These are phyloP conservation scores for Drosophila kokeensis DNA, from an alignment of 2,888 invertebrate species.

Conservation along the genomic window DNA sequence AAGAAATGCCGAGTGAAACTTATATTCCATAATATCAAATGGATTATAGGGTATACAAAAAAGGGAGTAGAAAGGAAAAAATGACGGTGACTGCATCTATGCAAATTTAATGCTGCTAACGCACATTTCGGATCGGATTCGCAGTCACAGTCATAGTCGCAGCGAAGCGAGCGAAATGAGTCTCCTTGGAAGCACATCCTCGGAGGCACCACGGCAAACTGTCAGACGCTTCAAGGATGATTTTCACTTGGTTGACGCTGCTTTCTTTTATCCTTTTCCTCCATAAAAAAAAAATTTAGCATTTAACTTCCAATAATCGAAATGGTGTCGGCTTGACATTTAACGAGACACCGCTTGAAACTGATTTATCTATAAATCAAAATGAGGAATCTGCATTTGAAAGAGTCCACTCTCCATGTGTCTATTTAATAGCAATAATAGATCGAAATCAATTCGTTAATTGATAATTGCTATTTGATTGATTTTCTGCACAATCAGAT, in stretches of 20 bases:
- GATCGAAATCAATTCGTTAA: not conserved
- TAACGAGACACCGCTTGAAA: constrained; percentile 2
- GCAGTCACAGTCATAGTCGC: constrained; percentile 14
- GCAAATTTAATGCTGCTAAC: constrained; percentile 70
- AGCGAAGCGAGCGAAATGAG: constrained; percentile 5
- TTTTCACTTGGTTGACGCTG: constrained; percentile 35
- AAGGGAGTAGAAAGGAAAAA: not conserved
- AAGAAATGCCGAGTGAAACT: too few relatives aligned
- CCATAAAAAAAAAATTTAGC: constrained; percentile 28
- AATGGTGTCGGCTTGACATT: constrained; percentile 17
- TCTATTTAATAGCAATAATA: not conserved
- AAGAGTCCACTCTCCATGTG: not conserved
- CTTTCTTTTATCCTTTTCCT: constrained; percentile 11
- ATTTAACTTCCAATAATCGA: constrained; percentile 26
- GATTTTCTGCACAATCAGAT: not conserved
- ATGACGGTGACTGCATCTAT: constrained; percentile 29
- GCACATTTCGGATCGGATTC: constrained; percentile 37
- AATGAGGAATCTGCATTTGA: not conserved
- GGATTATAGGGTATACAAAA: not conserved
- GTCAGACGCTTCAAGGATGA: constrained; percentile 42
- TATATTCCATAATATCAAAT: too few relatives aligned
- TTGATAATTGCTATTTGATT: not conserved
- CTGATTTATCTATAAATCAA: not conserved
- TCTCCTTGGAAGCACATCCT: constrained; percentile 10
- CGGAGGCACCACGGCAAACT: constrained; percentile 35